Evolutionary conservation across 2,113 vertebrate genomes (phyloP).

Genomic region (Lepisosteus osseus): DNA sequence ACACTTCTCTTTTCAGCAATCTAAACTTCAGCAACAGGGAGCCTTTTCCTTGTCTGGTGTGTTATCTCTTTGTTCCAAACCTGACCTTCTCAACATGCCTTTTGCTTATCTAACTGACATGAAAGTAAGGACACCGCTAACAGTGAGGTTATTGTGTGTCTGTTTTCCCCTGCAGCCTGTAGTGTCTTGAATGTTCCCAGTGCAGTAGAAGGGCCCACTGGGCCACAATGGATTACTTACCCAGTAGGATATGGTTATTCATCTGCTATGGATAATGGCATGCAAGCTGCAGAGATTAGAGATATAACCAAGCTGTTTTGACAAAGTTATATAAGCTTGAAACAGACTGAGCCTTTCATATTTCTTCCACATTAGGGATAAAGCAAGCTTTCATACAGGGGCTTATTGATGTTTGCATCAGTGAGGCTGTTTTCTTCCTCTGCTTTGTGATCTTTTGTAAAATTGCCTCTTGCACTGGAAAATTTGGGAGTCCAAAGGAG

Average conservation of each 20-base stretch:
- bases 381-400: constrained; percentile 8
- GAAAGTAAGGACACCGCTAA: constrained; percentile 12
- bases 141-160: constrained; percentile 27
- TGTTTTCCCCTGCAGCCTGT: constrained; percentile 2
- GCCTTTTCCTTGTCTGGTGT: constrained; percentile 23
- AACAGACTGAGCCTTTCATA: constrained; percentile 17
- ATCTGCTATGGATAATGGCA: constrained; percentile 25
- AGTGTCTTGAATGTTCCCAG: neutral
- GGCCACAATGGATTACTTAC: constrained; percentile 9
- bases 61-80: constrained; percentile 17
- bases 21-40: neutral
- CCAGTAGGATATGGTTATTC: constrained; percentile 15
- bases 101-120: constrained; percentile 15
- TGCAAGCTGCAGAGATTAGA: constrained; percentile 22
- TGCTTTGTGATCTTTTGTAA: constrained; percentile 8
- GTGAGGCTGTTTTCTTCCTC: neutral
- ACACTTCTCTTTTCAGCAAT: neutral
- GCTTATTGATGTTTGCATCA: neutral
- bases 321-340: constrained; percentile 24
- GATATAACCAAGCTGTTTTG: constrained; percentile 1
- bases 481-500: too few species aligned
- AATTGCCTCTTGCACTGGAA: too few species aligned
- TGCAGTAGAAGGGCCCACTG: constrained; percentile 11
- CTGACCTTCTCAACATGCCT: constrained; percentile 16
- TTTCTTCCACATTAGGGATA: constrained; percentile 18